These are phyloP conservation scores for Promerops cafer DNA, from an alignment of 2,113 vertebrate genomes.

Conservation along the genomic window DNA sequence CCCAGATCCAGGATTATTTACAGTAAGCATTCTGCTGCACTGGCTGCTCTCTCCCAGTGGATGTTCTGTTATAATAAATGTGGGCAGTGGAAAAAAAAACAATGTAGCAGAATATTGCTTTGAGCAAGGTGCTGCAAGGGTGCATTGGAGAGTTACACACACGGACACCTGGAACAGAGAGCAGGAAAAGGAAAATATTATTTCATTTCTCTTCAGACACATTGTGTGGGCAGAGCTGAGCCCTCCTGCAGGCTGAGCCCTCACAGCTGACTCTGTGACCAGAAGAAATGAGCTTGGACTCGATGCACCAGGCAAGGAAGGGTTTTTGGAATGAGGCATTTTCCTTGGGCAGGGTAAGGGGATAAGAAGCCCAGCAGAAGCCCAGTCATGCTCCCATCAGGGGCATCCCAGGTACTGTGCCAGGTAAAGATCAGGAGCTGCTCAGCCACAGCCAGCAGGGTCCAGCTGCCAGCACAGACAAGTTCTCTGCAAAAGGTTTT, in stretches of 20 bases:
- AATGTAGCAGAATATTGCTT: not conserved
- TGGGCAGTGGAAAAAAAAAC: not conserved
- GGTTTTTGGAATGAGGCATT: not conserved
- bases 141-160: not conserved
- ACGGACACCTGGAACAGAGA: fast-evolving
- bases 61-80: not conserved
- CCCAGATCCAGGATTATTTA: not conserved
- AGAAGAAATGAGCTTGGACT: not conserved
- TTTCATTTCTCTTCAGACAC: not conserved
- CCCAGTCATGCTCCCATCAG: too few species aligned
- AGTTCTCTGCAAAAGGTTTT: not conserved
- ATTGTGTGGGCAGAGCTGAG: not conserved
- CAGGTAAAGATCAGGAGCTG: not conserved
- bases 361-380: not conserved
- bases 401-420: not conserved
- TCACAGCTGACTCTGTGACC: too few species aligned
- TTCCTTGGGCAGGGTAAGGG: not conserved
- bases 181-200: not conserved
- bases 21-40: not conserved
- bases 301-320: not conserved
- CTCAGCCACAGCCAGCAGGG: not conserved
- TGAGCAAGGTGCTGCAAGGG: not conserved
- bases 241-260: not conserved
- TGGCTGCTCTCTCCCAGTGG: not conserved
- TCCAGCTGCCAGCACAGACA: not conserved